These are phyloP conservation scores for Ooceraea biroi DNA, from an alignment of 1,140 invertebrate species.

Conservation along the genomic window DNA sequence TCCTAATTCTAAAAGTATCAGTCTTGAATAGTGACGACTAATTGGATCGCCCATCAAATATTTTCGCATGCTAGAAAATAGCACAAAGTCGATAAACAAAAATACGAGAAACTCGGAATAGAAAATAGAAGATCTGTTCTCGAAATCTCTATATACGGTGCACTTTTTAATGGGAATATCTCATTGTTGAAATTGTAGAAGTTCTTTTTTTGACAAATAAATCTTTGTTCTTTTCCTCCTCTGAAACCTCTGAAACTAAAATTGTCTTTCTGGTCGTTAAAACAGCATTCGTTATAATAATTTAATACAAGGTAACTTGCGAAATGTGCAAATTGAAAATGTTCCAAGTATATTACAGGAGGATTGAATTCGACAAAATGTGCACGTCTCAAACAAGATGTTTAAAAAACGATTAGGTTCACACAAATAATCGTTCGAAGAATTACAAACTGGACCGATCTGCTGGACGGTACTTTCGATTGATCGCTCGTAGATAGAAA, in stretches of 20 bases:
- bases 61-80: neutral
- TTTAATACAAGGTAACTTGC: slow-evolving; percentile 15
- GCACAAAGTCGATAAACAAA: neutral
- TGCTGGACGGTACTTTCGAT: slow-evolving; percentile 69
- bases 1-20: slow-evolving; percentile 52
- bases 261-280: neutral
- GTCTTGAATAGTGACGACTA: slow-evolving; percentile 54
- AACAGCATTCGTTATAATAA: neutral
- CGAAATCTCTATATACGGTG: neutral
- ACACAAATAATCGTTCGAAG: slow-evolving; percentile 40
- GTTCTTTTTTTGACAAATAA: too few relatives aligned
- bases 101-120: slow-evolving; percentile 11
- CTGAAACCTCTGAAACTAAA: too few relatives aligned
- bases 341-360: too few relatives aligned
- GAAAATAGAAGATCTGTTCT: neutral
- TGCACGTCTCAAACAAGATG: slow-evolving; percentile 14
- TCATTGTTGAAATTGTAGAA: too few relatives aligned
- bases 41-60: slow-evolving; percentile 37
- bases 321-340: slow-evolving; percentile 11
- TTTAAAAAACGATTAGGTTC: slow-evolving; percentile 27
- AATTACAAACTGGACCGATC: slow-evolving; percentile 56
- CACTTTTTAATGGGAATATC: too few relatives aligned
- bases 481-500: slow-evolving; percentile 27
- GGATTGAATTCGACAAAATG: slow-evolving; percentile 7
- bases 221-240: too few relatives aligned